Evolutionary conservation across 2,888 invertebrate species (phyloP).

Genomic region (Caenorhabditis sp.): DNA sequence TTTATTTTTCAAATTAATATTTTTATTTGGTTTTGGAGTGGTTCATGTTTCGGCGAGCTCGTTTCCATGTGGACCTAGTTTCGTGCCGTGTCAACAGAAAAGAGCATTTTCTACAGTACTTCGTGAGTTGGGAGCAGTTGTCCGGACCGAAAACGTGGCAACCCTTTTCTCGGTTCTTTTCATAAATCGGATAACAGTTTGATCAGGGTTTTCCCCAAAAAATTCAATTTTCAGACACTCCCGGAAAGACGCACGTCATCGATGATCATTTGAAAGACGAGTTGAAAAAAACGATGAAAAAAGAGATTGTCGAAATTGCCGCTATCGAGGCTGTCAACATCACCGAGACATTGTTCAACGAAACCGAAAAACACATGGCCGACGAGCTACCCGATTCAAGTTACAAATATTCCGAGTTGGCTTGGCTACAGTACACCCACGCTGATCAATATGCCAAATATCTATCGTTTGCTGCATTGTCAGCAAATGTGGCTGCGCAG

Average conservation of each 20-base stretch:
- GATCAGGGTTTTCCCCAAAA: not conserved
- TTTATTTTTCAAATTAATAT: not conserved
- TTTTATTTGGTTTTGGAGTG: not conserved
- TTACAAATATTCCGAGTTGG: conserved; percentile 41
- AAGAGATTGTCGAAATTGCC: conserved; percentile 30
- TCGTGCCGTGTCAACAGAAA: conserved; percentile 56
- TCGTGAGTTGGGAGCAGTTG: conserved; percentile 34
- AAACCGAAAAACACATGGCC: conserved; percentile 53
- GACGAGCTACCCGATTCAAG: conserved; percentile 15
- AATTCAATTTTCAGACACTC: not conserved
- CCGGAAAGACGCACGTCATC: not conserved
- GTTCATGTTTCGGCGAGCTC: conserved; percentile 21
- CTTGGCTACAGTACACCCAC: conserved; percentile 54
- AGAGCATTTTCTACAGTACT: conserved; percentile 27
- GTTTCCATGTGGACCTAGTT: conserved; percentile 66
- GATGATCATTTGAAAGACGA: conserved; percentile 15
- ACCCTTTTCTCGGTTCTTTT: too few species aligned
- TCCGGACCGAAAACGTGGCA: too few species aligned
- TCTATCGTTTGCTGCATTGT: conserved; percentile 65
- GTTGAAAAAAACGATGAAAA: conserved; percentile 36
- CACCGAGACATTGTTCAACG: conserved; percentile 52
- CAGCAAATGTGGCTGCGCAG: conserved; percentile 57
- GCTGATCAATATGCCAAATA: conserved; percentile 64
- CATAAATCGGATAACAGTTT: not conserved
- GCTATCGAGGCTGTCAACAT: conserved; percentile 46